Base-by-base conservation (phyloP, 2,888 invertebrate species). In the Cancer borealis region DNA sequence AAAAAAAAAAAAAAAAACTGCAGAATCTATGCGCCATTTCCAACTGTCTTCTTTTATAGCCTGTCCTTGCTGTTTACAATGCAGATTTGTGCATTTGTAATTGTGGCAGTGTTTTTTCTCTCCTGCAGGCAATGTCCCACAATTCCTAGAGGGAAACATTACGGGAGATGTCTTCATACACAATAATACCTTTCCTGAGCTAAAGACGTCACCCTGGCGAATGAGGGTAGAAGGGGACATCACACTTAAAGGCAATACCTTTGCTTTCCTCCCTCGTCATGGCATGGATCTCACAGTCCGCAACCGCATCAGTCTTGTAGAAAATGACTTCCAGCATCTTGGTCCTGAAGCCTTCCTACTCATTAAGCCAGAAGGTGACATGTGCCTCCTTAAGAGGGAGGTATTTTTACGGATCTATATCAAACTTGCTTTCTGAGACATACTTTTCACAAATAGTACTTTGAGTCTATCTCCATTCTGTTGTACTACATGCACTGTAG, bases 241-340 rank as follows among this genome's bases (percentile, higher is more conserved):
- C 93, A 96, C 97, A 39, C 97, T 98, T 96, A 97, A 97, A 96
- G 97, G 98, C 96, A 98, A 98, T 96, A 97, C 97, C 21, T 96
- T 98, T 88, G 96, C 97, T 0, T 96, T 96, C 93, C 96, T 98
- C 96, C 97, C 97, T 66, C 97, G 97, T 3, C 97, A 97, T 8
- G 97, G 98, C 5, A 96, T 98, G 79, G 96, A 97, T 95, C 97
- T 97, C 96, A 97, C 47, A 14, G 92, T 92, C 5, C 87, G 88
- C 17, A 66, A 92, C 10, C 90, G 93, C 30, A 94, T 95, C 60
- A 91, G 39, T 30, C 46, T 95, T n/a, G 87, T 47, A 26, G 54
- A 98, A 96, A 96, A 97, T 4, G 96, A 97, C 14, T 97, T 98
- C 95, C 96, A 97, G 30, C 96, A 97, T 66, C 97, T 97, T 95